These are phyloP conservation scores for Anodontia alba DNA, from an alignment of 2,888 invertebrate genomes.

Conservation along the genomic window DNA sequence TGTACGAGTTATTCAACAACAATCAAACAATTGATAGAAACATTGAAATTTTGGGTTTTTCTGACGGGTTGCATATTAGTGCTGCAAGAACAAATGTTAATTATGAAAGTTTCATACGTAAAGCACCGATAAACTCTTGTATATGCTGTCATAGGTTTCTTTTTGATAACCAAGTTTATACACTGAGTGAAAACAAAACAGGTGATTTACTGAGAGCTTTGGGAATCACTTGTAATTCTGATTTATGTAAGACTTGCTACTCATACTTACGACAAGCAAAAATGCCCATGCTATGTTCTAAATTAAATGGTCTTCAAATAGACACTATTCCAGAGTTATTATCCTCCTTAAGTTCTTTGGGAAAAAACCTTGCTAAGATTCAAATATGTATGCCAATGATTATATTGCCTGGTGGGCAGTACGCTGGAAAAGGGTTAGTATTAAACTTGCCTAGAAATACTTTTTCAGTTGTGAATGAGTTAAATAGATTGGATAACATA, in stretches of 20 bases:
- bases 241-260: conserved; percentile 15
- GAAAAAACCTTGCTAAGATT: conserved; percentile 34
- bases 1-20: too few species aligned
- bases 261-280: neutral
- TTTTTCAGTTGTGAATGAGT: neutral
- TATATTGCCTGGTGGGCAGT: conserved; percentile 45
- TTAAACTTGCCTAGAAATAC: conserved; percentile 29
- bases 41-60: too few species aligned
- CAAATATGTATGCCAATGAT: conserved; percentile 35
- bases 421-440: conserved; percentile 42
- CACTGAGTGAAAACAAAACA: neutral
- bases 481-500: neutral
- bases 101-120: neutral
- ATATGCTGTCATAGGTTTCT: conserved; percentile 1
- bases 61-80: too few species aligned
- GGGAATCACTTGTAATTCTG: neutral
- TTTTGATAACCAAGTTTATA: conserved; percentile 1
- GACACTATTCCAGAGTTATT: conserved; percentile 24
- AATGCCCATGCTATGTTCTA: conserved; percentile 23
- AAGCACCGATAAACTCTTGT: neutral
- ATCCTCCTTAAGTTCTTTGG: conserved; percentile 13
- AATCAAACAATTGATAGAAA: too few species aligned
- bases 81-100: too few species aligned
- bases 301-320: conserved; percentile 23
- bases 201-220: neutral